Evolutionary conservation across 2,888 invertebrate genomes (phyloP).

Genomic region (Eupithecia subfuscata): DNA sequence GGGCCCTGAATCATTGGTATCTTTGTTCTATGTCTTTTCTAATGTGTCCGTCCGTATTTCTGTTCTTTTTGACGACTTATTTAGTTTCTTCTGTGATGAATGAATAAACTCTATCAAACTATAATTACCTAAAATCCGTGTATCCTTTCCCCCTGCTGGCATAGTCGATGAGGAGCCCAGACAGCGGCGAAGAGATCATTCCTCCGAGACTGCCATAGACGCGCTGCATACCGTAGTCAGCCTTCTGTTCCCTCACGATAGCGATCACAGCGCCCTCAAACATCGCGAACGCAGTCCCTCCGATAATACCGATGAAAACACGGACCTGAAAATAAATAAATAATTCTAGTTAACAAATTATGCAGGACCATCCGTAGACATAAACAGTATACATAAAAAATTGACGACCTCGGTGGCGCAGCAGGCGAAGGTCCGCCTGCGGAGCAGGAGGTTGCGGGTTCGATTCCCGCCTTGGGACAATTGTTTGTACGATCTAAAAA

Average conservation of each 20-base stretch:
- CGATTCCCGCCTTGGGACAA: no score
- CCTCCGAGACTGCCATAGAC: slow-evolving; percentile 90
- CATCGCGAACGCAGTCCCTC: slow-evolving; percentile 91
- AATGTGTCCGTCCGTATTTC: no score
- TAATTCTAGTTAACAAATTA: neutral
- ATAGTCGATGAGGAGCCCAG: slow-evolving; percentile 89
- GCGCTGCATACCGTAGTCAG: slow-evolving; percentile 90
- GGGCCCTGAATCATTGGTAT: no score
- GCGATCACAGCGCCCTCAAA: slow-evolving; percentile 92
- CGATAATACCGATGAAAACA: slow-evolving; percentile 86
- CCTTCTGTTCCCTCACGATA: slow-evolving; percentile 88
- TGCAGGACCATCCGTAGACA: neutral
- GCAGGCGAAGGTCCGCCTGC: no score
- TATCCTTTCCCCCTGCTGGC: slow-evolving; percentile 88
- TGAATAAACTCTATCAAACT: neutral
- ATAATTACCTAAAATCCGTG: slow-evolving; percentile 87
- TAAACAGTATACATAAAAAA: no score
- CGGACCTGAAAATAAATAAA: slow-evolving; percentile 66
- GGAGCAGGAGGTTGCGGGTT: no score
- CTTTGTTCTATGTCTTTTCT: no score
- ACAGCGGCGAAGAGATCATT: slow-evolving; percentile 91
- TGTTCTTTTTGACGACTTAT: no score
- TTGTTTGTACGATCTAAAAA: no score
- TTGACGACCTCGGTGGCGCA: no score
- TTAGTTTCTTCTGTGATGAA: no score